Base-by-base conservation (phyloP, 2,888 invertebrate species). In the Agriotes lineatus region DNA sequence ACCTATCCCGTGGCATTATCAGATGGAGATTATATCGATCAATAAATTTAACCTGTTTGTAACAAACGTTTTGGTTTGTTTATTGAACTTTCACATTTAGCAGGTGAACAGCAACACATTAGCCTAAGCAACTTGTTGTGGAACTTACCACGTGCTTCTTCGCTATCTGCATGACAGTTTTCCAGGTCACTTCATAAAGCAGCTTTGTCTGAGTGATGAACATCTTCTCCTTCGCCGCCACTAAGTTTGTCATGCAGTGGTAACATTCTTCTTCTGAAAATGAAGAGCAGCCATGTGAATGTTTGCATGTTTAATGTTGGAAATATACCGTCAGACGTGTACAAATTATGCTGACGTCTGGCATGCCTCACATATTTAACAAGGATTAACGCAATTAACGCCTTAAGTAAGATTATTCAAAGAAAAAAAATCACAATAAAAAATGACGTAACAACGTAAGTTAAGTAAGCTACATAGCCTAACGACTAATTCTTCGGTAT, bases 191-290 rank as follows among this genome's bases (percentile, higher is more conserved):
- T 87, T 97, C 96, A 86, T 96, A 93, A 78, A 96, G 91, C 75
- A 96, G 89, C 86, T 97, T 97, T 74, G 99, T 97, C 88, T 98
- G 98, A 72, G 97, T 95, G 83, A 99, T 92, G 86, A 96, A 98
- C 86, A 93, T 93, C 85, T 94, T 94, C 81, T 95, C 93, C 85
- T 95, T 95, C 81, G 94, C 93, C 73, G 93, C 92, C 77, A 98
- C 93, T 80, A 98, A 88, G 81, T 93, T 94, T 76, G 96, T 94
- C 88, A 97, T 91, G 86, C 96, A 96, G 85, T 96, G 93, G 87
- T 96, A 97, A 83, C 96, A 95, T 86, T 96, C 96, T 85, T 96
- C 96, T 87, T 97, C 97, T 96, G 89, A 71, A 88, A 88, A 20
- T 45, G 7, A 5, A 48, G 22, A 22, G 19, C n/a, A 10, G 22